A percentile compares a stretch with the other conserved stretches of the same genome.
phyloP scores from a whole-genome alignment of 2,888 invertebrate genomes.

The Trissolcus brochymenae region DNA sequence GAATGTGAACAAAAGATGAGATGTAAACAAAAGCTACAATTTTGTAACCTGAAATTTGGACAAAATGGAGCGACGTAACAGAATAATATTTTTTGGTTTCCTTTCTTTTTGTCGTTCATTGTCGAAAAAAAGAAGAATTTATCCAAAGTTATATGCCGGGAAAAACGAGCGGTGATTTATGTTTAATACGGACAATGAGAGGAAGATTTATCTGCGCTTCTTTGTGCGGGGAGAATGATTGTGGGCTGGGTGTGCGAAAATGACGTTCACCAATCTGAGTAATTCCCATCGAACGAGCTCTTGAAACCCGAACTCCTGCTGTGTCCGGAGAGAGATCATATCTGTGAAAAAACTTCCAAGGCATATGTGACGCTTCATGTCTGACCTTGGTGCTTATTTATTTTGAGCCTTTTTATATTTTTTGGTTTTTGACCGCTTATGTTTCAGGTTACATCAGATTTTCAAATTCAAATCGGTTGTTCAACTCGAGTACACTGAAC shows the following conservation, averaged over 20 bases:
- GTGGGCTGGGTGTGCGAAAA: slow-evolving; percentile 43
- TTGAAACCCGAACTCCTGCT: slow-evolving; percentile 56
- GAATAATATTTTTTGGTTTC: background rate
- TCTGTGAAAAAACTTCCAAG: slow-evolving; percentile 52
- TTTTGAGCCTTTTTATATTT: slow-evolving; percentile 28
- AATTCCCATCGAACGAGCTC: slow-evolving; percentile 38
- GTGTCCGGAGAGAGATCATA: slow-evolving; percentile 43
- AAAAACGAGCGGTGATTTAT: slow-evolving; percentile 1
- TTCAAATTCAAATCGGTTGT: slow-evolving; percentile 36
- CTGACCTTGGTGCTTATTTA: slow-evolving; percentile 53
- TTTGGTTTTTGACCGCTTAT: slow-evolving; percentile 1
- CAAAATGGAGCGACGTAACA: background rate
- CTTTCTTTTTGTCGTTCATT: no score
- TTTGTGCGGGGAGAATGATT: slow-evolving; percentile 31
- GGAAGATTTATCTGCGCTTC: slow-evolving; percentile 8
- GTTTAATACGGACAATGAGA: slow-evolving; percentile 9
- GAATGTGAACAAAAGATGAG: no score
- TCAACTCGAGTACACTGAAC: slow-evolving; percentile 21
- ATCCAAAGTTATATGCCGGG: no score
- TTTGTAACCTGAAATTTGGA: background rate
- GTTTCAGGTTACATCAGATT: slow-evolving; percentile 34
- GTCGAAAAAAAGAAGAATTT: no score
- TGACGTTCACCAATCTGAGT: slow-evolving; percentile 39
- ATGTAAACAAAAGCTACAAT: no score
- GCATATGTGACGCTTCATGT: slow-evolving; percentile 49